Percentiles rank a stretch among this genome's conserved stretches.
These are phyloP conservation scores for Strix uralensis DNA, from an alignment of 2,113 vertebrate genomes.

Conservation along the genomic window DNA sequence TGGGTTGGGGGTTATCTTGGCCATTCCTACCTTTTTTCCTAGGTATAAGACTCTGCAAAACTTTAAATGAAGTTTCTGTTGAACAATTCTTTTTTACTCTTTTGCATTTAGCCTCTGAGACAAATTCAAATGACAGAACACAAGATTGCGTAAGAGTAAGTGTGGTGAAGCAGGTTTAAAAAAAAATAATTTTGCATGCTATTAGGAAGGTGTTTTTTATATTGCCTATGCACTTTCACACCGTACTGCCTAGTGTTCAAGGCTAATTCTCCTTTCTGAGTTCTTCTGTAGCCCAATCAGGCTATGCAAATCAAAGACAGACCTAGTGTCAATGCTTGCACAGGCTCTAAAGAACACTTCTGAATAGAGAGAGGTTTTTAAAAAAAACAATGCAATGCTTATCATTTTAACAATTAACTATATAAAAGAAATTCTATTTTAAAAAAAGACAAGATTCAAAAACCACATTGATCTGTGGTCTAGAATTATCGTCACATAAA, in stretches of 20 bases:
- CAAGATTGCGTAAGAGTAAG: neutral
- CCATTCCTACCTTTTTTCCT: neutral
- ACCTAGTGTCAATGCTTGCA: neutral
- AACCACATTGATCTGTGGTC: neutral
- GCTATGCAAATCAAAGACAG: neutral
- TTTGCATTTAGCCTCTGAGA: neutral
- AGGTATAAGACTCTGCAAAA: neutral
- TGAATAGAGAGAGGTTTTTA: neutral
- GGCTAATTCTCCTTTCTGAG: neutral
- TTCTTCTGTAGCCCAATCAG: neutral
- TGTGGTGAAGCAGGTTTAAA: neutral
- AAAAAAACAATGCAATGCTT: neutral
- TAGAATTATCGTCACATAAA: constrained; percentile 12
- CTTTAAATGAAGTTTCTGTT: neutral
- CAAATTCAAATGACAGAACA: neutral
- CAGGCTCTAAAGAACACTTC: neutral
- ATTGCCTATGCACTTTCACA: neutral
- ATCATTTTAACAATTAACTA: neutral
- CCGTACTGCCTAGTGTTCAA: neutral
- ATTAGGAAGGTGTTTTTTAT: neutral
- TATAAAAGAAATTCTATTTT: neutral
- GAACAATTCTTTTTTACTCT: neutral
- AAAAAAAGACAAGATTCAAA: neutral
- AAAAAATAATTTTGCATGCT: neutral
- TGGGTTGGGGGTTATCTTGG: neutral